Evolutionary conservation across 2,797 vertebrate genomes (phyloP).

Genomic region (Argyrosomus regius): DNA sequence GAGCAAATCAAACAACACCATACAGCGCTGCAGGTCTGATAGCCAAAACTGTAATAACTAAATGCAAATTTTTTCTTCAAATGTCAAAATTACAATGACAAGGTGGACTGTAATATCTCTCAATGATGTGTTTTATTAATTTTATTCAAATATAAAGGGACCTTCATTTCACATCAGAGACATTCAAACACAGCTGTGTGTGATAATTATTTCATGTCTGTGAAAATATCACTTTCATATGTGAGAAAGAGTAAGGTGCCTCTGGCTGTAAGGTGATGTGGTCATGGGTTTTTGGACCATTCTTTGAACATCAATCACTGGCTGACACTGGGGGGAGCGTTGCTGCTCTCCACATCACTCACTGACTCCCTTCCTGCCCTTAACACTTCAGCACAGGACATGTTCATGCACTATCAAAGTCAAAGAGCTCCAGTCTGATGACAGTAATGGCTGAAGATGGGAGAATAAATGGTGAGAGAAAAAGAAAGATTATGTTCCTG

Average conservation of each 20-base stretch:
- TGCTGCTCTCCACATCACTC: slow-evolving; percentile 75
- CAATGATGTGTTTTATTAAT: slow-evolving; percentile 48
- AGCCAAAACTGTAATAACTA: slow-evolving; percentile 29
- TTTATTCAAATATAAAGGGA: slow-evolving; percentile 41
- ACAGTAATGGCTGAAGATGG: slow-evolving; percentile 56
- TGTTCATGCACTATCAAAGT: slow-evolving; percentile 79
- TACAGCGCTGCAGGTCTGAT: neutral
- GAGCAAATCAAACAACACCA: slow-evolving; percentile 8
- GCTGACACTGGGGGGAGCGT: slow-evolving; percentile 66
- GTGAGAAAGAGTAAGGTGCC: slow-evolving; percentile 34
- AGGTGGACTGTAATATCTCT: slow-evolving; percentile 35
- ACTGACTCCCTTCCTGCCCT: slow-evolving; percentile 67
- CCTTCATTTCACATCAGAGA: slow-evolving; percentile 49
- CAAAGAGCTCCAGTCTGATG: slow-evolving; percentile 66
- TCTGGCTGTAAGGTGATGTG: slow-evolving; percentile 63
- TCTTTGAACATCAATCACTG: slow-evolving; percentile 80
- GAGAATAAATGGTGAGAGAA: slow-evolving; percentile 34
- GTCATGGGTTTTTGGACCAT: slow-evolving; percentile 72
- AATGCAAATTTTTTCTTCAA: slow-evolving; percentile 39
- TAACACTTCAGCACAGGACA: slow-evolving; percentile 71
- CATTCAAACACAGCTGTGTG: slow-evolving; percentile 1
- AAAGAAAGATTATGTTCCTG: slow-evolving; percentile 5
- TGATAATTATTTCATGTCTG: slow-evolving; percentile 54
- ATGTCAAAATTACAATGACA: slow-evolving; percentile 47
- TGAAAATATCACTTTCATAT: slow-evolving; percentile 63